Conservation (phyloP, 2,888 invertebrate species). For the Pyralis farinalis region DNA sequence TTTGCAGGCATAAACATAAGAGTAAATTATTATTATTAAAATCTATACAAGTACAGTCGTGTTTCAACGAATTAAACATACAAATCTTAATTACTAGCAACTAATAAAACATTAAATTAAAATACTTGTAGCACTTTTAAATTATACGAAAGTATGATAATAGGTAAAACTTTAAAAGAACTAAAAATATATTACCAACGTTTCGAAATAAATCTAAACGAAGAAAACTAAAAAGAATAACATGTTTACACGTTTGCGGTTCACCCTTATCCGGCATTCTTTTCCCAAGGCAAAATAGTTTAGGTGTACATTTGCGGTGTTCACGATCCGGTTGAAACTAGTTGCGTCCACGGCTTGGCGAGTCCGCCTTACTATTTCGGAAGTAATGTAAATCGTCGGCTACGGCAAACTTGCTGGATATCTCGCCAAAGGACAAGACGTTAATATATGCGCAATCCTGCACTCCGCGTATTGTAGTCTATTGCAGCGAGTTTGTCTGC, state of each 20-base stretch:
- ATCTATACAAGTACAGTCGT: too few relatives aligned
- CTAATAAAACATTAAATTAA: not conserved
- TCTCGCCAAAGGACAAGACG: conserved; percentile 77
- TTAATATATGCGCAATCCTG: conserved; percentile 76
- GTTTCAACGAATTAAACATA: too few relatives aligned
- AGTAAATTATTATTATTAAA: too few relatives aligned
- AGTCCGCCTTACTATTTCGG: conserved; percentile 62
- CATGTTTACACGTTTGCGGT: conserved; percentile 9
- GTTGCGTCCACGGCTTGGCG: conserved; percentile 41
- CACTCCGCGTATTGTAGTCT: conserved; percentile 71
- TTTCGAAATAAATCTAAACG: conserved; percentile 6
- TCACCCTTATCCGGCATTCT: conserved; percentile 21
- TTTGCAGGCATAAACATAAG: too few relatives aligned
- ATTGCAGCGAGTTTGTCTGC: conserved; percentile 64
- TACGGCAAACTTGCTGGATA: conserved; percentile 68
- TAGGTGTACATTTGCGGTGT: conserved; percentile 15
- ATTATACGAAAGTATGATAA: not conserved
- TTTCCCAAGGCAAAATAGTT: conserved; percentile 45
- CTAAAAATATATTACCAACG: not conserved
- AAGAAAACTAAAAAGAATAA: conserved; percentile 6
- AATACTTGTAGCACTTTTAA: not conserved
- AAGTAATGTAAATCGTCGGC: conserved; percentile 76
- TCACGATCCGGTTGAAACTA: conserved; percentile 13
- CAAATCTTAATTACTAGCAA: too few relatives aligned
- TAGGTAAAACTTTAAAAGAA: not conserved